phyloP scores from a whole-genome alignment of 2,113 vertebrate genomes.

The Ariopsis seemanni region DNA sequence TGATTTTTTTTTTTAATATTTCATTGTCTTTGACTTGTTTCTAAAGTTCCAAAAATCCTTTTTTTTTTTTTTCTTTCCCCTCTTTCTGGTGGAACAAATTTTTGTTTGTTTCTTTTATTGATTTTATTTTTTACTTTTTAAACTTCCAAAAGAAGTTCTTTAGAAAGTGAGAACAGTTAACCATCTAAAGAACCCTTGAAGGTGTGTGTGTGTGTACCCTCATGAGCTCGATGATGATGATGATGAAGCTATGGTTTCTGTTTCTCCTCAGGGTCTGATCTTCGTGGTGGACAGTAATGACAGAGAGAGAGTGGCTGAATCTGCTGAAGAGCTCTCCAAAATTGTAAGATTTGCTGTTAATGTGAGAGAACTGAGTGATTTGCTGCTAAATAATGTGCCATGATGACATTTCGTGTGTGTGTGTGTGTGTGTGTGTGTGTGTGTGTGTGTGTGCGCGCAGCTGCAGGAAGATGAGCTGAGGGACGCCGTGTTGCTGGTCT shows the following conservation, averaged over 20 bases:
- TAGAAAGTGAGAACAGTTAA: not conserved
- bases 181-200: not conserved
- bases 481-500: no score
- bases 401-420: not conserved
- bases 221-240: not conserved
- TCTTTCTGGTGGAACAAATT: no score
- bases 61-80: no score
- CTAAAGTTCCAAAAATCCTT: no score
- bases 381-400: no score
- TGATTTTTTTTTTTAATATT: not conserved
- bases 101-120: no score
- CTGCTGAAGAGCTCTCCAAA: constrained; percentile 73
- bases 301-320: constrained; percentile 85
- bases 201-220: not conserved
- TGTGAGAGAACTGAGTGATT: no score
- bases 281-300: constrained; percentile 96
- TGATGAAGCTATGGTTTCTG: not conserved
- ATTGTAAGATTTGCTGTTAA: no score
- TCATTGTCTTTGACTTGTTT: no score
- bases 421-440: not conserved
- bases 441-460: not conserved
- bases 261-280: constrained; percentile 78
- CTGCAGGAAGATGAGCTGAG: no score
- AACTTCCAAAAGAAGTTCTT: not conserved
- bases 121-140: no score